phyloP scores from a whole-genome alignment of 2,888 invertebrate genomes.

The Alentia gelatinosa region DNA sequence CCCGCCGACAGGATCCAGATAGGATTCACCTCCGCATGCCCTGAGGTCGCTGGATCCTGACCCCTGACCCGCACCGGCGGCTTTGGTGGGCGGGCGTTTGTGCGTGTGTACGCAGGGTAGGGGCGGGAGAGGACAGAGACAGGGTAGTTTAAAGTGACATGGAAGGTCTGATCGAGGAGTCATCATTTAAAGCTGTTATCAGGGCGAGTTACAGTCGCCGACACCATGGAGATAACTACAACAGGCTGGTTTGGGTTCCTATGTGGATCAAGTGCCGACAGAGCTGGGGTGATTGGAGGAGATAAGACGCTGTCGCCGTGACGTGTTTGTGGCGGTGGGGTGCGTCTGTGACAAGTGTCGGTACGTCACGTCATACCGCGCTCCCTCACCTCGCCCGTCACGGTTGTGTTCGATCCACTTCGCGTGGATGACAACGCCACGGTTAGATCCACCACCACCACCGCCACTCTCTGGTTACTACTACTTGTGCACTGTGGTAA shows the following conservation, averaged over 20 bases:
- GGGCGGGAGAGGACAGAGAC: background rate
- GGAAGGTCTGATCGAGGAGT: background rate
- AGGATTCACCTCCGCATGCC: background rate
- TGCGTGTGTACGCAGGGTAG: too few relatives aligned
- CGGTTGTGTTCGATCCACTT: background rate
- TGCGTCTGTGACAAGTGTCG: slow-evolving; percentile 1
- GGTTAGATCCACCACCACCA: background rate
- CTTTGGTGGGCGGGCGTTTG: too few relatives aligned
- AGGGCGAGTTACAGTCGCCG: slow-evolving; percentile 10
- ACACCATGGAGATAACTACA: slow-evolving; percentile 6
- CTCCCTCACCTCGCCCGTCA: background rate
- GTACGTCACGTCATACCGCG: background rate
- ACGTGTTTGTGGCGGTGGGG: background rate
- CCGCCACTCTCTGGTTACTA: background rate
- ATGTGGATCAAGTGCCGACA: slow-evolving; percentile 29
- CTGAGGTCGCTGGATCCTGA: background rate
- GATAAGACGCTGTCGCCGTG: background rate
- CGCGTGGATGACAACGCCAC: background rate
- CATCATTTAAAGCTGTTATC: slow-evolving; percentile 32
- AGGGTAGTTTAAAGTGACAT: background rate
- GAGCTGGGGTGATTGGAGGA: background rate
- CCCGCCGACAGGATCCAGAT: background rate
- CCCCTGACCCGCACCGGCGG: background rate
- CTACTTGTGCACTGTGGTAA: background rate
- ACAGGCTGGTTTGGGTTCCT: background rate